Evolutionary conservation across 2,113 vertebrate genomes (phyloP), one percentile per base, ranked within the genome.

Genomic region (Sciurus niger): DNA sequence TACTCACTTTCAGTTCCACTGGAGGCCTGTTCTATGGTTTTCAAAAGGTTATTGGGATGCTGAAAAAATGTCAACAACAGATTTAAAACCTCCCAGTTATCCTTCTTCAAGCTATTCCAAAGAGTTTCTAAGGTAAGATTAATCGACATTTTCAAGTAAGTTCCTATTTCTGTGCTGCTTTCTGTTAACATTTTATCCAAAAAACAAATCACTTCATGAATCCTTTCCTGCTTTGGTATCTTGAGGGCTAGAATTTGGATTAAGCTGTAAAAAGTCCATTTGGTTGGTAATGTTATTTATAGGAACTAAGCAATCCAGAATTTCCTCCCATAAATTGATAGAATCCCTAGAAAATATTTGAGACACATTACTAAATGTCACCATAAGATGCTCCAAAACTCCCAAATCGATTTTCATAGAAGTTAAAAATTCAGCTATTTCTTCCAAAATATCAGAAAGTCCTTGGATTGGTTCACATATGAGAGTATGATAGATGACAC

Each of bases 391-490:
- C 11, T 92, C 84, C 60, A 96, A 4, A 6, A 74, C 79, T 68
- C n/a, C 48, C 67, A 85, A 96, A 43, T 34, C 37, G 28, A 93
- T 88, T 72, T 89, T 88, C 68, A 43, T 10, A 65, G 73, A 96
- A 77, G 73, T 95, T 84, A 97, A 78, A 96, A 91, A 95, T 40
- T 89, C 32, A 60, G 37, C 70, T 11, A 95, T 82, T 90, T 97
- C 95, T 73, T 97, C 76, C 40, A 77, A 83, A 94, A 88, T 70
- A 74, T 58, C 72, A 79, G 73, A 53, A 70, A 88, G 17, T 90
- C 86, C 34, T 58, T 72, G 48, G 82, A 95, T 30, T 80, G 34
- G 25, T 53, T 97, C 72, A 95, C 1, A 10, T 90, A 67, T 65
- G 37, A 37, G 7, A 73, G 3, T 18, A 72, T 6, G 40, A 3